Evolutionary conservation across 2,888 invertebrate genomes (phyloP).

Genomic region (Lottia scabra): DNA sequence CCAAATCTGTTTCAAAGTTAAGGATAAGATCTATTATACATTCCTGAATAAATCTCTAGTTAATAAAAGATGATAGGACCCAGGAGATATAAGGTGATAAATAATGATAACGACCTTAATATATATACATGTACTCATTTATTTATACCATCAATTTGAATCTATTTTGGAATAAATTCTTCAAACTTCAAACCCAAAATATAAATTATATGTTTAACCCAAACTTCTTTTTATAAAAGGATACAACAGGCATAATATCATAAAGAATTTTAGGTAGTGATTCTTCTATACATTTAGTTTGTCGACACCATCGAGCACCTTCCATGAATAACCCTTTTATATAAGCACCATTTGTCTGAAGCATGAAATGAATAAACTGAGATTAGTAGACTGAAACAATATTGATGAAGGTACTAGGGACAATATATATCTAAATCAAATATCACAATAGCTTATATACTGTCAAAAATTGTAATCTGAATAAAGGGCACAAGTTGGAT

Average conservation of each 20-base stretch:
- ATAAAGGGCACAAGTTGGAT: too few species aligned
- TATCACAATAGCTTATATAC: too few species aligned
- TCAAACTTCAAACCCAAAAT: background rate
- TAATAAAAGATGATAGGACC: background rate
- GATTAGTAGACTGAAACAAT: too few species aligned
- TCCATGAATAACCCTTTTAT: conserved; percentile 66
- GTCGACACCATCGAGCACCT: conserved; percentile 66
- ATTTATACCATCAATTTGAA: too few species aligned
- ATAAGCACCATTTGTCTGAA: conserved; percentile 65
- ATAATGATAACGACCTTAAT: too few species aligned
- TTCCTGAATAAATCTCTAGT: background rate
- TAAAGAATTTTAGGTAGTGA: conserved; percentile 62
- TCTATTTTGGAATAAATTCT: background rate
- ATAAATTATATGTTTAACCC: background rate
- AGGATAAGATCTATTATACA: conserved; percentile 23
- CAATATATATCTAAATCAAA: too few species aligned
- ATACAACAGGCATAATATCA: conserved; percentile 67
- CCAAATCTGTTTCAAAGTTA: conserved; percentile 54
- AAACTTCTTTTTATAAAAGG: conserved; percentile 36
- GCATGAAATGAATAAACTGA: background rate
- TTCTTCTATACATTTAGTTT: conserved; percentile 54
- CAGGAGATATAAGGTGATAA: too few species aligned
- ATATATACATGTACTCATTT: too few species aligned
- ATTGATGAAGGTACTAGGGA: too few species aligned
- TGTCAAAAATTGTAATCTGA: too few species aligned